Base-by-base conservation (phyloP, 2,113 vertebrate genomes). In the Oncorhynchus nerka region DNA sequence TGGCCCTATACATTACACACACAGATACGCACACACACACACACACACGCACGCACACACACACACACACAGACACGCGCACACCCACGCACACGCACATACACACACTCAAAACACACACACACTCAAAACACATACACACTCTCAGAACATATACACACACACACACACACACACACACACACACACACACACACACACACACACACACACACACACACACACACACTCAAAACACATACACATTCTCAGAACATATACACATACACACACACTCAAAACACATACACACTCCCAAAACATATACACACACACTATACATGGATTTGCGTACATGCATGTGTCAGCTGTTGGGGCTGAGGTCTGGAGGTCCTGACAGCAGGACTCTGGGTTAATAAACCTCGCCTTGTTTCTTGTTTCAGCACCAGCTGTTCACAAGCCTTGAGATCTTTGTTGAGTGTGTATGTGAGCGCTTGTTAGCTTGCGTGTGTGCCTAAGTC, bases 21-120 rank as follows among this genome's bases (percentile, higher is more conserved):
- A 34, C 30, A 67, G 28, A 32, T 15, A 67, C 26, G 32, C 65
- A 9, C 13, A 22, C 59, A 19, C 16, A 57, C 51, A 1, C 16
- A 5, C 51, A 24, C n/a, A 24, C 59, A 3, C n/a, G 11, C 59
- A 24, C 59, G 0, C 22, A 2, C 59, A 3, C 20, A 11, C 59
- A 8, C 6, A 3, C 20, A 0, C 20, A 8, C n/a, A 1, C 61
- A 3, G 0, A 0, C 34, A 39, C 34, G 2, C 34, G 8, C 34
- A 2, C 7, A 39, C 34, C 0, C 34, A 2, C 7, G 0, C 34
- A 9, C 34, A 0, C 34, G 9, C 34, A 0, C 34, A 2, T 7
- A 8, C 7, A 8, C 34, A 8, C 1, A 8, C 6, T 8, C 11
- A 8, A 45, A 8, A 45, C 7, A 9, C 2, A 24, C 13, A 24